These are phyloP conservation scores for Delphinapterus leucas DNA, from an alignment of 2,113 vertebrate species.

Conservation along the genomic window DNA sequence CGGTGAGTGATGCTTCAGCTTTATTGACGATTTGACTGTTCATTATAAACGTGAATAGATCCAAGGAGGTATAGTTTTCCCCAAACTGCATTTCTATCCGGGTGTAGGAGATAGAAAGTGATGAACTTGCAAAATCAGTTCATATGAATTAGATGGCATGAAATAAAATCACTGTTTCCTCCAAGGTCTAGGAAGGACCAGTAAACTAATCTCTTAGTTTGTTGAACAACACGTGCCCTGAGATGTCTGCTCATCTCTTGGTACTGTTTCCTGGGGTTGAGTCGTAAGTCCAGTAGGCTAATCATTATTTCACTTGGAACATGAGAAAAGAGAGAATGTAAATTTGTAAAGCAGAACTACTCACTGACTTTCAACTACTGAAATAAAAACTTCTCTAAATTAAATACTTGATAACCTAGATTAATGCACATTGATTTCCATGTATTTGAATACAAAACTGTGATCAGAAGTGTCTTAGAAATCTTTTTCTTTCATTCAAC, in stretches of 20 bases:
- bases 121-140: slow-evolving; percentile 47
- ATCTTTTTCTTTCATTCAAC: background rate
- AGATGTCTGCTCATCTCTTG: slow-evolving; percentile 11
- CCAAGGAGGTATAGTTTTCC: background rate
- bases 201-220: slow-evolving; percentile 49
- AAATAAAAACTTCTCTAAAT: slow-evolving; percentile 9
- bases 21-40: slow-evolving; percentile 27
- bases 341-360: background rate
- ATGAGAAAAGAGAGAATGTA: background rate
- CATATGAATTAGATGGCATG: slow-evolving; percentile 18
- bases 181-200: slow-evolving; percentile 36
- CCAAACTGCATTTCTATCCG: slow-evolving; percentile 21
- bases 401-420: background rate
- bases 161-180: slow-evolving; percentile 67
- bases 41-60: slow-evolving; percentile 19
- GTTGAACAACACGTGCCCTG: slow-evolving; percentile 27
- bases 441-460: background rate
- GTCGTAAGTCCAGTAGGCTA: background rate
- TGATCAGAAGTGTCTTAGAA: background rate
- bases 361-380: background rate
- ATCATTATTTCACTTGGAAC: slow-evolving; percentile 30
- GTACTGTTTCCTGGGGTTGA: background rate
- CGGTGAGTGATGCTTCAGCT: slow-evolving; percentile 26
- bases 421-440: background rate
- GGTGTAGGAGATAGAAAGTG: background rate